Evolutionary conservation across 2,888 invertebrate species (phyloP), one percentile per base, ranked within the genome.

Genomic region (Orthonychiurus folsomi): DNA sequence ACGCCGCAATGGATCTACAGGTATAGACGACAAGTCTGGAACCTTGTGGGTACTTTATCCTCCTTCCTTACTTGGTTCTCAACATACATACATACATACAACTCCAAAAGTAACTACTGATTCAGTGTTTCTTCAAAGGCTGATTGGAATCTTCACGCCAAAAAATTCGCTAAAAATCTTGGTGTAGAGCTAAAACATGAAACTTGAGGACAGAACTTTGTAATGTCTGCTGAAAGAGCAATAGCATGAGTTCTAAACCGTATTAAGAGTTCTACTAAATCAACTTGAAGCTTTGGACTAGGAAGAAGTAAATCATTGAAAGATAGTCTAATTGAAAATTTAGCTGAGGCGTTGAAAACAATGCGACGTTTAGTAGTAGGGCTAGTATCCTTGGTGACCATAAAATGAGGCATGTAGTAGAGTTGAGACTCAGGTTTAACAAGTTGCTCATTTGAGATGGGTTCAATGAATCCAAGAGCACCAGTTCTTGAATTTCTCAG

Each of bases 201-300:
- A 15, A 75, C 70, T 62, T 74, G 74, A 0, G 74, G 66, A 61
- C 74, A 76, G 74, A 76, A 76, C 65, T 77, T 76, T 23, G 69
- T 72, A 2, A 78, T 74, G 57, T 77, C 76, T 0, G 74, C 75
- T 3, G 72, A 72, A 12, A 77, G 66, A 0, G 74, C 72, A 50
- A 70, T 68, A 3, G 65, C 66, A 57, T 75, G 68, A 12, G 63
- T 63, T 5, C 76, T 62, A 62, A 74, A 74, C 12, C 74, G 55
- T 2, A 74, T 25, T 1, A 77, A 52, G 20, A 76, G 73, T 12
- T 67, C 60, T 50, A 74, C 69, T 2, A 77, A 63, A 24, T 75
- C 74, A 9, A 73, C 71, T 57, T 77, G 75, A 1, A 76, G 58
- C 1, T 65, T 69, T 1, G 77, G 75, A 0, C 76, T 75, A 1